Evolutionary conservation across 2,888 invertebrate genomes (phyloP), one percentile per base, ranked within the genome.

Genomic region (Hyppa rectilinea): DNA sequence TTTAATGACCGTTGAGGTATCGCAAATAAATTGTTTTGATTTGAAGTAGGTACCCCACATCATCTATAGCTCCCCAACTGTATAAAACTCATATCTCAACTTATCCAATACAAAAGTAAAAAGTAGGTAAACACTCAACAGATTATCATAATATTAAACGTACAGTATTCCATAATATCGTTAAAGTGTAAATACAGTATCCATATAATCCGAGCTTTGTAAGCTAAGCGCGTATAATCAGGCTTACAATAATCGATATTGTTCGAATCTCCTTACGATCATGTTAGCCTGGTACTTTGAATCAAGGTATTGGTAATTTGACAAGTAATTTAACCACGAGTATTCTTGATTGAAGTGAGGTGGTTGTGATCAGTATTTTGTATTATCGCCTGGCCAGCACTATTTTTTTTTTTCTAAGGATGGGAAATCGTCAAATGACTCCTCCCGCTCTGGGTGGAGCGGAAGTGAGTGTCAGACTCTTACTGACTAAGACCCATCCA

Each of bases 141-240:
- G 9, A 60, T 56, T 53, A 72, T 10, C 67, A 53, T 50, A 53
- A 56, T 66, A 65, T 26, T 53, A 63, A 36, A 34, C 14, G 12
- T 17, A 29, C 14, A 45, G 20, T 47, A 38, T 23, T 45, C 40
- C 31, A 23, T 34, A 38, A 61, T 63, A 60, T 61, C 58, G 45
- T 60, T 68, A 52, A 83, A 67, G 38, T 45, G 38, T 40, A 50
- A 81, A 81, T 67, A 81, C 66, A 82, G 36, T 50, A 55, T 14
- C 14, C 45, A 4, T 55, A 49, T 82, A 69, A 84, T 81, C 79
- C 58, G 53, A 9, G 63, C 60, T 71, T 78, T 73, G 31, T 50
- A 49, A n/a, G 52, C 29, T 66, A 52, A 80, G 31, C 58, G 12
- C 45, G 36, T 65, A 82, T 71, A 59, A 72, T 53, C 6, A n/a